Evolutionary conservation across 2,888 invertebrate species (phyloP).

Genomic region (Trachelus troglodyta): DNA sequence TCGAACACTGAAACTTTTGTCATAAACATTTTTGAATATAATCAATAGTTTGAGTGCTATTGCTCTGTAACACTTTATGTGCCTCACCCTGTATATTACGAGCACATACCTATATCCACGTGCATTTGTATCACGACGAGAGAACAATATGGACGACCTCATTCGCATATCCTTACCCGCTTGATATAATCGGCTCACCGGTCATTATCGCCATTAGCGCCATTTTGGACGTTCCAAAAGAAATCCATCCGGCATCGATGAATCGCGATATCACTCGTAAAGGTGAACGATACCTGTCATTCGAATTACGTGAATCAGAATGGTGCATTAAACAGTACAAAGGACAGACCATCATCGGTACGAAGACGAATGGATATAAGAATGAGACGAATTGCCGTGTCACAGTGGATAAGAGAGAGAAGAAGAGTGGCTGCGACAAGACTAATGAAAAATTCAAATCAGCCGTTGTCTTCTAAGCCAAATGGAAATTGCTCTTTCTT

Average conservation of each 20-base stretch:
- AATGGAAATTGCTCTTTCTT: not conserved
- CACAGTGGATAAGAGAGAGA: not conserved
- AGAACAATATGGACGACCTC: not conserved
- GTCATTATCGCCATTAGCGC: not conserved
- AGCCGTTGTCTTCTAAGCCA: not conserved
- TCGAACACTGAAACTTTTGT: too few species aligned
- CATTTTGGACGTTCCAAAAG: not conserved
- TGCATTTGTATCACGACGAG: not conserved
- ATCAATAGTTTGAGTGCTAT: too few species aligned
- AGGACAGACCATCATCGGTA: not conserved
- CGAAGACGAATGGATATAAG: not conserved
- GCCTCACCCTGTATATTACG: too few species aligned
- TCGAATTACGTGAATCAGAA: not conserved
- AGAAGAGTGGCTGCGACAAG: not conserved
- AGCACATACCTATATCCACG: not conserved
- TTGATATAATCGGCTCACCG: not conserved
- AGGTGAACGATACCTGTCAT: not conserved
- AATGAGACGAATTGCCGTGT: not conserved
- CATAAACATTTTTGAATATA: too few species aligned
- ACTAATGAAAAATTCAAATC: not conserved
- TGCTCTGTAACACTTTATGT: too few species aligned
- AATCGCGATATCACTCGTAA: not conserved
- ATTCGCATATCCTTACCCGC: not conserved
- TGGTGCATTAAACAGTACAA: not conserved
- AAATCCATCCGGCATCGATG: not conserved